phyloP scores from a whole-genome alignment of 2,888 invertebrate genomes.

The Sericinus montela region DNA sequence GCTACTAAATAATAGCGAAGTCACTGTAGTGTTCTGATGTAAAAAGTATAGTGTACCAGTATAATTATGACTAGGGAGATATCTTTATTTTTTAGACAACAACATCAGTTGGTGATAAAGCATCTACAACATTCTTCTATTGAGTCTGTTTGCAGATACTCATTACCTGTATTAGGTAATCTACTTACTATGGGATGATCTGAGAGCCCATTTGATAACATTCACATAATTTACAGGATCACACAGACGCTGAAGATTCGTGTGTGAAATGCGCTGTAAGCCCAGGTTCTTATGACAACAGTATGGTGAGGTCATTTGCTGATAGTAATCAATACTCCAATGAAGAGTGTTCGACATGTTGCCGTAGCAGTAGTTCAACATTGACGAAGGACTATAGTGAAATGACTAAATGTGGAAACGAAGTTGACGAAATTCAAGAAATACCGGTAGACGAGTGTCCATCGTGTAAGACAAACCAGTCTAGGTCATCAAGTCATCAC shows the following conservation, averaged over 20 bases:
- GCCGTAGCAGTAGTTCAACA: constrained; percentile 68
- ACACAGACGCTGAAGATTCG: constrained; percentile 74
- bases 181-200: no score
- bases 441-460: constrained; percentile 70
- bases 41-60: neutral
- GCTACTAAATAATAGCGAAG: no score
- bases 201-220: no score
- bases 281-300: constrained; percentile 77
- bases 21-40: no score
- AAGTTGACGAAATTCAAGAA: constrained; percentile 58
- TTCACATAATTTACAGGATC: constrained; percentile 58
- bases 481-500: constrained; percentile 68
- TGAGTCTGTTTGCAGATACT: no score
- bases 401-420: constrained; percentile 74
- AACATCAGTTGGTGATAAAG: no score
- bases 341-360: constrained; percentile 72
- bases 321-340: constrained; percentile 72
- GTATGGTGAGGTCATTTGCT: constrained; percentile 66
- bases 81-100: no score
- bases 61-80: no score
- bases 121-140: no score
- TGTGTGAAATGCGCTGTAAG: constrained; percentile 77
- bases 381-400: constrained; percentile 72
- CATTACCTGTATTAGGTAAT: no score
- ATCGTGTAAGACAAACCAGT: constrained; percentile 67